These are phyloP conservation scores for Drosophila setifemur DNA, from an alignment of 1,140 invertebrate genomes.

Conservation along the genomic window DNA sequence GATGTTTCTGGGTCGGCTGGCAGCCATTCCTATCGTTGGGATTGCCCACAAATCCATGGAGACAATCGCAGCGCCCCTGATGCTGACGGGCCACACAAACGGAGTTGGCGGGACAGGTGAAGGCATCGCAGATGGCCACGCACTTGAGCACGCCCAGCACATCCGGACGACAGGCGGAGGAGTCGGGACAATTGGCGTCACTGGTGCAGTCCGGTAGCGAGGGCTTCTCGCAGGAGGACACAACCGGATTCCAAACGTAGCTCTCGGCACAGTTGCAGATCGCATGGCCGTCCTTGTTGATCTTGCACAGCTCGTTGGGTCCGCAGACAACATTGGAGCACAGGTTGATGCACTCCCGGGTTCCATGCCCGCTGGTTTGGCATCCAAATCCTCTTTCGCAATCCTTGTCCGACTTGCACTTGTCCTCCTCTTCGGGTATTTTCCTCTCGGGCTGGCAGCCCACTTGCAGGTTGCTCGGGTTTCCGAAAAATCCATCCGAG, in stretches of 20 bases:
- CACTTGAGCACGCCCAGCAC: conserved; percentile 93
- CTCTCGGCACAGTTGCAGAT: conserved; percentile 90
- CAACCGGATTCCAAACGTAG: conserved; percentile 92
- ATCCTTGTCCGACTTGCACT: conserved; percentile 88
- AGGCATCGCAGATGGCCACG: conserved; percentile 88
- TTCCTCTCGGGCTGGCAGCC: conserved; percentile 89
- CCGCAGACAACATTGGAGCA: conserved; percentile 91
- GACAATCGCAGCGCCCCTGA: conserved; percentile 90
- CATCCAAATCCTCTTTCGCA: conserved; percentile 87
- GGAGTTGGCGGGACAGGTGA: conserved; percentile 92
- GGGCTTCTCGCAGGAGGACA: conserved; percentile 91
- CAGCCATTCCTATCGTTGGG: conserved; percentile 95
- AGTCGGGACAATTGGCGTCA: conserved; percentile 88
- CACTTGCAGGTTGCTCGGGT: conserved; percentile 89
- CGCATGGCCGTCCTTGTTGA: conserved; percentile 86
- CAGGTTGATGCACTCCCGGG: conserved; percentile 88
- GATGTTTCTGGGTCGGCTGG: conserved; percentile 86
- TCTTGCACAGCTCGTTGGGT: conserved; percentile 90
- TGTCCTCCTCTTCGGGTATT: conserved; percentile 82
- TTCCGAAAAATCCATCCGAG: conserved; percentile 89
- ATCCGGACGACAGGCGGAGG: conserved; percentile 89
- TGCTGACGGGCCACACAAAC: conserved; percentile 90
- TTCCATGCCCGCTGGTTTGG: conserved; percentile 84
- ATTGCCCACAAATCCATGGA: conserved; percentile 91
- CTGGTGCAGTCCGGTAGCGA: conserved; percentile 90